These are phyloP conservation scores for Octonoba sinensis DNA, from an alignment of 2,888 invertebrate genomes.

Conservation along the genomic window DNA sequence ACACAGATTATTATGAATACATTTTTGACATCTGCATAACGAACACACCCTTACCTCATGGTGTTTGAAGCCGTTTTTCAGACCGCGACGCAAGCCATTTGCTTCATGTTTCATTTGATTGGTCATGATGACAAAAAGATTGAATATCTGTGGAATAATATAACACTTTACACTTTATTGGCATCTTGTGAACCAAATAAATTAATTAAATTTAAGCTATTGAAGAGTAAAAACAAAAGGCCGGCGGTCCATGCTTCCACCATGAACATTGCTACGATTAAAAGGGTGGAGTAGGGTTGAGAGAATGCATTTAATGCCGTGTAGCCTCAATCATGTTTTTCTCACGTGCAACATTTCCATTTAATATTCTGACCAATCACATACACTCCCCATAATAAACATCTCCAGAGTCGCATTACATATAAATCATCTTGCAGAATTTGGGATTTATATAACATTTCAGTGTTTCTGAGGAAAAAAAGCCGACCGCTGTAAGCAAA, in stretches of 20 bases:
- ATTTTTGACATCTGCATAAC: constrained; percentile 59
- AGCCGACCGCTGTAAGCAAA: too few relatives aligned
- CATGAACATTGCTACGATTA: constrained; percentile 41
- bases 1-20: neutral
- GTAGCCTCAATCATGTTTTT: constrained; percentile 37
- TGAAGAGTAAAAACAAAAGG: constrained; percentile 32
- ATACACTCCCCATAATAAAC: too few relatives aligned
- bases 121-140: constrained; percentile 43
- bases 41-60: constrained; percentile 63
- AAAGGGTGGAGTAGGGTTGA: constrained; percentile 49
- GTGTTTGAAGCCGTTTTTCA: constrained; percentile 54
- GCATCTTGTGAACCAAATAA: constrained; percentile 48
- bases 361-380: too few relatives aligned
- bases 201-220: constrained; percentile 23
- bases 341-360: constrained; percentile 36
- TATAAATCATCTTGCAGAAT: neutral
- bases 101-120: constrained; percentile 60
- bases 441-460: neutral
- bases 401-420: neutral
- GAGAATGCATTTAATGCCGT: neutral
- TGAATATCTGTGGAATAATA: constrained; percentile 11
- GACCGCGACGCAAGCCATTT: constrained; percentile 49
- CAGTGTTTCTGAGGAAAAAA: too few relatives aligned
- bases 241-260: constrained; percentile 46
- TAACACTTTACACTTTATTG: constrained; percentile 31